These are phyloP conservation scores for Schizaphis graminum DNA, from an alignment of 2,888 invertebrate species.

Conservation along the genomic window DNA sequence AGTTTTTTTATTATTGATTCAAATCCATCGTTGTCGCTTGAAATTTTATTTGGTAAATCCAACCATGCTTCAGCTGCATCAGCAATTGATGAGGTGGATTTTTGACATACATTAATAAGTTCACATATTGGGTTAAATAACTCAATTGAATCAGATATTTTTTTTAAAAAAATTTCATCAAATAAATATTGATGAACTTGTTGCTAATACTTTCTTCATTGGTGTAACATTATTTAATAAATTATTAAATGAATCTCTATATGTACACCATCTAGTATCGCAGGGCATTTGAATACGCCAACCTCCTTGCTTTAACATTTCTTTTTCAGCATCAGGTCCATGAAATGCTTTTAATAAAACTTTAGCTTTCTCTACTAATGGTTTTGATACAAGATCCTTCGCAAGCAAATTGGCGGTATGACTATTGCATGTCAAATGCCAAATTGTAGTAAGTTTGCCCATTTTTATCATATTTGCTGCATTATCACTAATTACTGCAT, in stretches of 20 bases:
- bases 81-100: constrained; percentile 21
- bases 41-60: constrained; percentile 30
- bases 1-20: constrained; percentile 38
- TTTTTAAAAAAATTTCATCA: constrained; percentile 7
- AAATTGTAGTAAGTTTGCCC: constrained; percentile 67
- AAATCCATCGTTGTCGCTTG: constrained; percentile 14
- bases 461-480: constrained; percentile 68
- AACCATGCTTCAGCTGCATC: constrained; percentile 36
- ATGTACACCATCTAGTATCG: constrained; percentile 16
- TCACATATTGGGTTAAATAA: constrained; percentile 35
- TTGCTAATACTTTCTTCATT: constrained; percentile 15
- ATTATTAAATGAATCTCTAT: constrained; percentile 45
- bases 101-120: constrained; percentile 44
- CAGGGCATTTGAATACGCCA: background rate
- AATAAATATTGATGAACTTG: constrained; percentile 31
- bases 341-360: constrained; percentile 55
- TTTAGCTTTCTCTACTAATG: constrained; percentile 65
- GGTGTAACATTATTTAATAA: background rate
- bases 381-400: constrained; percentile 67
- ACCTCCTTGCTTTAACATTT: constrained; percentile 37
- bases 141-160: constrained; percentile 36
- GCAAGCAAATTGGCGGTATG: constrained; percentile 68
- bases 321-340: constrained; percentile 41
- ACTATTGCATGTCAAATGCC: constrained; percentile 68
- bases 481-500: constrained; percentile 69